These are phyloP conservation scores for Vespertilio murinus DNA, from an alignment of 2,797 vertebrate genomes.

Conservation along the genomic window DNA sequence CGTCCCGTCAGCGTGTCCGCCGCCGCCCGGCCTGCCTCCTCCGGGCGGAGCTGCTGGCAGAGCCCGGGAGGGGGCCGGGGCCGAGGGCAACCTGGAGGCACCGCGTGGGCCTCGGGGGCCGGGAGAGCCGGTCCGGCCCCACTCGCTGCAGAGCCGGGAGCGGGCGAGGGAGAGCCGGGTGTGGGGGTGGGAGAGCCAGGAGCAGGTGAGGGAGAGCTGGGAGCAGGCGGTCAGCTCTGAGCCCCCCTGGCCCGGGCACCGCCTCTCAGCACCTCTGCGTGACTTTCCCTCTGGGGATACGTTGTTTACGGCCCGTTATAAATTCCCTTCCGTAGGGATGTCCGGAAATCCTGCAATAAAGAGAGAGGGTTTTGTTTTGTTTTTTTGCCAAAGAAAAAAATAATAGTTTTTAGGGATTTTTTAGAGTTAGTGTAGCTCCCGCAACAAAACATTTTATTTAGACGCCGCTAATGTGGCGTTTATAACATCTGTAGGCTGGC, in stretches of 20 bases:
- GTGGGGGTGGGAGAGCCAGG: too few species aligned
- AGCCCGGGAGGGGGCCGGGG: background rate
- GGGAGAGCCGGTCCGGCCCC: background rate
- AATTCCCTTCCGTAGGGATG: background rate
- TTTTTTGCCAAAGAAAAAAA: background rate
- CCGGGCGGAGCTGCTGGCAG: slow-evolving; percentile 30
- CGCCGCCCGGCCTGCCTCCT: background rate
- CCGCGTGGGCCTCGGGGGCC: background rate
- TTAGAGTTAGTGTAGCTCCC: background rate
- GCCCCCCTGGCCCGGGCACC: background rate
- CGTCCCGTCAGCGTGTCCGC: background rate
- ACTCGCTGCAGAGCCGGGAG: background rate
- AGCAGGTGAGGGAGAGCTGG: background rate
- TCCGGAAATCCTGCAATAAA: background rate
- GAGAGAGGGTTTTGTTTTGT: too few species aligned
- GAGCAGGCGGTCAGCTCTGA: background rate
- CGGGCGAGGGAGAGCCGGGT: background rate
- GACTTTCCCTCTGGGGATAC: background rate
- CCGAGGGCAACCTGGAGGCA: background rate
- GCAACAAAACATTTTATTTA: background rate
- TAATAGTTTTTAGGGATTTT: background rate
- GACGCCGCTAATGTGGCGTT: background rate
- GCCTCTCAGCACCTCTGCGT: background rate
- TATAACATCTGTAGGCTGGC: background rate
- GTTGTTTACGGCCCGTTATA: background rate